Evolutionary conservation across 2,888 invertebrate genomes (phyloP), one percentile per base, ranked within the genome.

Genomic region (Cosmia trapezina): DNA sequence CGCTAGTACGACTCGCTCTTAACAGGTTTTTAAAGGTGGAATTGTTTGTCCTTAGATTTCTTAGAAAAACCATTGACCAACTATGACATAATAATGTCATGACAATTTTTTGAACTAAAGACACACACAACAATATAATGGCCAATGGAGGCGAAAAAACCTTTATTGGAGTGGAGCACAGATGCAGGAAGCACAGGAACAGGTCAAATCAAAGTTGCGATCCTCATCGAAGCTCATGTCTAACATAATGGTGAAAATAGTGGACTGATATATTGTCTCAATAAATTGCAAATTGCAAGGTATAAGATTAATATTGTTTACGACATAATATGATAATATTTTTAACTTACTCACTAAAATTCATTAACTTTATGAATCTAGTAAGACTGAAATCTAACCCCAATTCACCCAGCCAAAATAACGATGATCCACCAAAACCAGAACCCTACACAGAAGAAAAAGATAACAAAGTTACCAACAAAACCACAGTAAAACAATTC

Each of bases 401-500:
- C 11, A 60, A 79, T 73, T 49, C 22, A 65, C 45, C 61, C 41
- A 65, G 37, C 51, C 41, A 53, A 59, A 9, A 57, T 57, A 66
- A 54, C 28, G 19, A 74, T 14, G 59, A 65, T 5, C 43, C 22
- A 43, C 33, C 3, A 49, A 49, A 66, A 37, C 12, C 17, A 60
- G 17, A 9, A 74, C 54, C 6, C 17, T 19, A 54, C 60, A 69
- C 47, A 70, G 51, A 78, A 71, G 28, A 63, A 63, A 67, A 66
- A 33, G 63, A 67, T 54, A 67, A 43, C 51, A 56, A 74, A 79
- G 68, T 78, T 64, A 49, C 22, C 8, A 60, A 59, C 66, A 43
- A 61, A 79, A 70, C 67, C 80, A 66, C 45, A 63, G 59, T 71
- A 70, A 75, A 80, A 75, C 70, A 74, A 67, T 64, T 75, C 56